phyloP scores from a whole-genome alignment of 2,797 vertebrate genomes.

The Cuniculus paca region DNA sequence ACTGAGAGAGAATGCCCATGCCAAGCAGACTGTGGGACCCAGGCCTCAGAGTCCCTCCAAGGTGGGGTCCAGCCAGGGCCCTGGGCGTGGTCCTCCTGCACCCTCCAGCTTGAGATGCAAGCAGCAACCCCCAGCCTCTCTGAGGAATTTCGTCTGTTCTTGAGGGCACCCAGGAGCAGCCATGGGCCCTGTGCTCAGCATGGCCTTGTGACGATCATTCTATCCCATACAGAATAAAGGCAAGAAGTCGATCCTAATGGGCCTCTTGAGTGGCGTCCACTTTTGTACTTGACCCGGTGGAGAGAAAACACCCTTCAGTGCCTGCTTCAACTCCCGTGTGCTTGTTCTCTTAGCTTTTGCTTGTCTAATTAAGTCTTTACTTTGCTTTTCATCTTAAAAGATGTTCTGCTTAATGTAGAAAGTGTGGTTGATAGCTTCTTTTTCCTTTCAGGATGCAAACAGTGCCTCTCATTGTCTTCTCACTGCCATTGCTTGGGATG shows the following conservation, averaged over 20 bases:
- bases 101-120: too few species aligned
- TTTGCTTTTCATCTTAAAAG: neutral
- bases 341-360: neutral
- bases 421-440: too few species aligned
- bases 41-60: neutral
- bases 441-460: neutral
- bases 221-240: neutral
- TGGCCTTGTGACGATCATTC: neutral
- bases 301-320: too few species aligned
- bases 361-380: neutral
- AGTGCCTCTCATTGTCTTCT: neutral
- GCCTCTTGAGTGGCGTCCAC: neutral
- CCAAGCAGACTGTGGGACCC: neutral
- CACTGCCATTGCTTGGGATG: neutral
- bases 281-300: too few species aligned
- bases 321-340: fast-evolving
- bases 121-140: too few species aligned
- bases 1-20: fast-evolving
- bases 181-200: neutral
- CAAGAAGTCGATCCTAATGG: neutral
- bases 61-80: neutral
- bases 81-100: fast-evolving
- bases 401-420: neutral
- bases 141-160: neutral
- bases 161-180: neutral